phyloP scores from a whole-genome alignment of 2,888 invertebrate species.

The Drosophila sordidapex region DNA sequence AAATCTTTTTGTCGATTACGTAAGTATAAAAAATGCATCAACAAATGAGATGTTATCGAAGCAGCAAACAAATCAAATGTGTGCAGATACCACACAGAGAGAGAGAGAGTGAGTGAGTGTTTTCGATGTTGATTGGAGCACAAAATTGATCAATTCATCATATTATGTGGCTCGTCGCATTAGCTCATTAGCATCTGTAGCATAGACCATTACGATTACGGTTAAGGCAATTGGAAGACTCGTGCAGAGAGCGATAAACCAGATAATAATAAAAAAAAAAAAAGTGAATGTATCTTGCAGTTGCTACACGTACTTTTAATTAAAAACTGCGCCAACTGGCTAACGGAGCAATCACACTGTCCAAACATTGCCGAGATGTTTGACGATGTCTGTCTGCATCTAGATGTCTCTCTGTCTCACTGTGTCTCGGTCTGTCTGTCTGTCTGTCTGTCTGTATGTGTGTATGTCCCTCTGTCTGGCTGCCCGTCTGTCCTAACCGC shows the following conservation, averaged over 20 bases:
- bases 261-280: slow-evolving; percentile 21
- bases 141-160: slow-evolving; percentile 13
- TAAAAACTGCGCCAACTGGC: slow-evolving; percentile 40
- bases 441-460: neutral
- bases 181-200: slow-evolving; percentile 38
- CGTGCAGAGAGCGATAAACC: slow-evolving; percentile 22
- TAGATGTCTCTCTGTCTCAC: neutral
- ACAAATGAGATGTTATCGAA: neutral
- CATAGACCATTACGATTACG: slow-evolving; percentile 21
- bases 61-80: neutral
- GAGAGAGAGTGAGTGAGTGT: neutral
- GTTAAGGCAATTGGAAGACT: neutral
- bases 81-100: slow-evolving; percentile 19
- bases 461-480: slow-evolving; percentile 1
- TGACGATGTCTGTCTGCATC: slow-evolving; percentile 57
- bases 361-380: slow-evolving; percentile 68
- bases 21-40: neutral
- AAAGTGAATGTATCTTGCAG: slow-evolving; percentile 74
- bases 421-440: neutral
- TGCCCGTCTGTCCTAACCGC: slow-evolving; percentile 25
- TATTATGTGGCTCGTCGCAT: slow-evolving; percentile 16
- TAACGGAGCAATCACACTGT: slow-evolving; percentile 61
- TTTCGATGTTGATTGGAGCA: slow-evolving; percentile 14
- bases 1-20: neutral
- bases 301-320: slow-evolving; percentile 64